Percentiles rank a stretch among this genome's conserved stretches.
Evolutionary conservation across 2,113 vertebrate species (phyloP).

Genomic region (Rhinopithecus roxellana): DNA sequence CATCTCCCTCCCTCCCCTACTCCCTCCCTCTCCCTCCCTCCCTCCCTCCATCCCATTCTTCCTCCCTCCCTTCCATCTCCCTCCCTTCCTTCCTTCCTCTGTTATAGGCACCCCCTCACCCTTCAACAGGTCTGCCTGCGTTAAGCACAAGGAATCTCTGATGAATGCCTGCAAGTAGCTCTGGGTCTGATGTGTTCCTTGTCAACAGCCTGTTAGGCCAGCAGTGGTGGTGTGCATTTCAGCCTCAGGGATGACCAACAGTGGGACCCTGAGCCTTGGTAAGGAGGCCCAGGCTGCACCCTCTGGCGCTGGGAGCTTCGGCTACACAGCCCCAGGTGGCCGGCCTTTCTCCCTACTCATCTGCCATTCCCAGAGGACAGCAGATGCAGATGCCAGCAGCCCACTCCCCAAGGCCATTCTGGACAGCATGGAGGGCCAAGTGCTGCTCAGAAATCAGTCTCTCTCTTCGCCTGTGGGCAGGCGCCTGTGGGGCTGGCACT

Average conservation of each 20-base stretch:
- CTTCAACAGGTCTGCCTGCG: fast-evolving
- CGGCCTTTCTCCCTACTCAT: not conserved
- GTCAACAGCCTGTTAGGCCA: not conserved
- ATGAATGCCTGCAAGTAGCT: not conserved
- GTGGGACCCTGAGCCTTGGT: not conserved
- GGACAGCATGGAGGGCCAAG: fast-evolving
- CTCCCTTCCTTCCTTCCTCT: not conserved
- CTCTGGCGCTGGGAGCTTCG: fast-evolving
- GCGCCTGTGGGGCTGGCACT: fast-evolving
- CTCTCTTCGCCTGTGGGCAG: not conserved
- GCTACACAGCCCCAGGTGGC: fast-evolving
- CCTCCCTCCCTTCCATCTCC: too few relatives aligned
- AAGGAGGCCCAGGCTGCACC: too few relatives aligned
- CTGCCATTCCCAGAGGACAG: not conserved
- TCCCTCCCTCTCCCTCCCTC: too few relatives aligned
- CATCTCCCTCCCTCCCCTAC: too few relatives aligned
- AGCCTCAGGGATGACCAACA: fast-evolving
- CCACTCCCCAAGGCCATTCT: not conserved
- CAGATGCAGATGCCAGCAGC: not conserved
- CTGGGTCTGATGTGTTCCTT: not conserved
- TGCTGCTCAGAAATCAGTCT: not conserved
- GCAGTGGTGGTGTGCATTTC: not conserved
- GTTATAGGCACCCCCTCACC: fast-evolving
- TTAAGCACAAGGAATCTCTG: not conserved
- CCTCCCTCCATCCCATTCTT: too few relatives aligned